These are phyloP conservation scores for Caenorhabditis remanei DNA, from an alignment of 1,140 invertebrate genomes.

Conservation along the genomic window DNA sequence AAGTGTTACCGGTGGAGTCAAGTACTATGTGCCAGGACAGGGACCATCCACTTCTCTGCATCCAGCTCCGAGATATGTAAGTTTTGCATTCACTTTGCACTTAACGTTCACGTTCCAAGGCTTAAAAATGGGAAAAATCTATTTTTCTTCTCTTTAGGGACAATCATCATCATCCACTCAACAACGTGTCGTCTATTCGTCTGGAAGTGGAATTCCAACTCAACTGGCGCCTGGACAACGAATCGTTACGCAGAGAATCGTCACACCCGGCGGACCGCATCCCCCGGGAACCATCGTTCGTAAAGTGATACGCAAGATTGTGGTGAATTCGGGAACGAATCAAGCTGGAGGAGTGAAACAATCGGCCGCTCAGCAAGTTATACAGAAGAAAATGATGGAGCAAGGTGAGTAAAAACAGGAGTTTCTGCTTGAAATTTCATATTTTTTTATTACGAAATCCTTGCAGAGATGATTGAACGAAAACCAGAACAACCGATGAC, in stretches of 20 bases:
- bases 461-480: too few relatives aligned
- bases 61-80: conserved; percentile 11
- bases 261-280: neutral
- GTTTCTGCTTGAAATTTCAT: too few relatives aligned
- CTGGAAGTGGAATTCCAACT: neutral
- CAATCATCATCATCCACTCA: neutral
- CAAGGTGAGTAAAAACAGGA: too few relatives aligned
- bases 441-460: neutral
- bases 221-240: neutral
- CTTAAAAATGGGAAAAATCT: neutral
- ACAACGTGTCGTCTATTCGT: conserved; percentile 4
- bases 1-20: neutral
- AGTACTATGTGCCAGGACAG: conserved; percentile 19
- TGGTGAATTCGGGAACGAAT: neutral
- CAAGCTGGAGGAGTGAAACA: neutral
- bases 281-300: conserved; percentile 2
- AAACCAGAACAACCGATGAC: conserved; percentile 5
- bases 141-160: too few relatives aligned
- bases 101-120: neutral
- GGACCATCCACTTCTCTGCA: neutral
- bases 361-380: conserved; percentile 20
- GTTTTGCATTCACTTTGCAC: neutral
- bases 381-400: conserved; percentile 47
- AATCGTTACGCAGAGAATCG: conserved; percentile 26
- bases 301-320: conserved; percentile 37